Conservation (phyloP, 2,113 vertebrate species). For the Sorex fumeus region DNA sequence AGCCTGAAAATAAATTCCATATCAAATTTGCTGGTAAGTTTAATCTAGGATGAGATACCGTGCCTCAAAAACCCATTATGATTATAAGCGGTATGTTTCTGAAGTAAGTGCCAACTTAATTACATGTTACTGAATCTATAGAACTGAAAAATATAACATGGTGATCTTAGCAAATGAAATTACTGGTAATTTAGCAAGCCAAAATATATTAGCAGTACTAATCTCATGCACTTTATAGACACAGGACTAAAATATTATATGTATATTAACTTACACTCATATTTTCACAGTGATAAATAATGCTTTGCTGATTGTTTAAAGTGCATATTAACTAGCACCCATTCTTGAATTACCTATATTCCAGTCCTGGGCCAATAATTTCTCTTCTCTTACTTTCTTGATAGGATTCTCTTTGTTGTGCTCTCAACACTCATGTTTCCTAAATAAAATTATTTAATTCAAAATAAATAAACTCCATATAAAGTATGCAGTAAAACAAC, state of each 20-base stretch:
- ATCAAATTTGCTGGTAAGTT: slow-evolving; percentile 98
- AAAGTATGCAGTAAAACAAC: neutral
- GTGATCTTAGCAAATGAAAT: slow-evolving; percentile 30
- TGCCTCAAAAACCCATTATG: neutral
- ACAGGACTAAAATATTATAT: neutral
- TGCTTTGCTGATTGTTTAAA: neutral
- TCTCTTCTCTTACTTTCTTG: too few relatives aligned
- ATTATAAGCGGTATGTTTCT: neutral
- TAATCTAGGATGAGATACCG: neutral
- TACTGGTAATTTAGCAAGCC: neutral
- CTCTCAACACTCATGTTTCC: too few relatives aligned
- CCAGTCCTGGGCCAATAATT: too few relatives aligned
- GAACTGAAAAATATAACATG: neutral
- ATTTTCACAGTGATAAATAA: neutral
- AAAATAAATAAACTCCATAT: too few relatives aligned
- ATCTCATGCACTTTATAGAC: neutral
- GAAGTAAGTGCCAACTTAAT: neutral
- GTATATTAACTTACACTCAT: neutral
- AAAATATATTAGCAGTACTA: neutral
- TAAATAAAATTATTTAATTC: too few relatives aligned
- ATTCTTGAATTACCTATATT: too few relatives aligned
- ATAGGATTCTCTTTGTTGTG: too few relatives aligned
- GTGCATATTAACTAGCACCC: neutral
- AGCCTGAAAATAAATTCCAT: slow-evolving; percentile 99
- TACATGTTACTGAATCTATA: neutral